phyloP scores from a whole-genome alignment of 1,140 invertebrate species.

The Apis florea region DNA sequence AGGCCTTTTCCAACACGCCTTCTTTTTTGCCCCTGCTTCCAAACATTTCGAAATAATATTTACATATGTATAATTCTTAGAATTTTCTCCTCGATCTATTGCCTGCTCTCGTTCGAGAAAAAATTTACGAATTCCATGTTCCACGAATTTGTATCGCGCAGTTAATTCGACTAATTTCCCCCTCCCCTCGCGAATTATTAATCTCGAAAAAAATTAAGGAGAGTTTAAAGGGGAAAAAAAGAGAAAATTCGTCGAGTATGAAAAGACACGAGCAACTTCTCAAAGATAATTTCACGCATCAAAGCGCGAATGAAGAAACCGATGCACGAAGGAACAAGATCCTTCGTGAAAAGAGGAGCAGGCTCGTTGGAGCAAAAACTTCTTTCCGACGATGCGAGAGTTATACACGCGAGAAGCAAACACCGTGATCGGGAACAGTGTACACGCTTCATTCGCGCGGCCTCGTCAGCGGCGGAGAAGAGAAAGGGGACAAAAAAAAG shows the following conservation, averaged over 20 bases:
- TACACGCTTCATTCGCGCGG: constrained; percentile 7
- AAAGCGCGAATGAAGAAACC: neutral
- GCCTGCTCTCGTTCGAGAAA: too few species aligned
- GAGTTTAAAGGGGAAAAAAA: too few species aligned
- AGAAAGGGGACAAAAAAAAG: neutral
- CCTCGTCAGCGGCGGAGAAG: neutral
- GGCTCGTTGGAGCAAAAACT: neutral
- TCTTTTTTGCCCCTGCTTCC: too few species aligned
- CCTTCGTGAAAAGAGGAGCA: neutral
- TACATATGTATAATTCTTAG: too few species aligned
- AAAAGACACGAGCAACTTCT: neutral
- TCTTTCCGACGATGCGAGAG: neutral
- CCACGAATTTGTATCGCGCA: too few species aligned
- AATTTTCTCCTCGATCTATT: too few species aligned
- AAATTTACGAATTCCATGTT: too few species aligned
- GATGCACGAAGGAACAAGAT: neutral
- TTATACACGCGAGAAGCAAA: neutral
- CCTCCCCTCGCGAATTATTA: too few species aligned
- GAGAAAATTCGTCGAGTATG: too few species aligned
- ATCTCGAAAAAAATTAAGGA: too few species aligned
- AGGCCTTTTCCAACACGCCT: neutral
- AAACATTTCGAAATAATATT: neutral
- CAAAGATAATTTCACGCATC: neutral
- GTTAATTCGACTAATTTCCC: too few species aligned
- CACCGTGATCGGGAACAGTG: constrained; percentile 12